Percentiles rank a stretch among this genome's conserved stretches.
Evolutionary conservation across 2,888 invertebrate species (phyloP).

Genomic region (Osedax fenrisi): DNA sequence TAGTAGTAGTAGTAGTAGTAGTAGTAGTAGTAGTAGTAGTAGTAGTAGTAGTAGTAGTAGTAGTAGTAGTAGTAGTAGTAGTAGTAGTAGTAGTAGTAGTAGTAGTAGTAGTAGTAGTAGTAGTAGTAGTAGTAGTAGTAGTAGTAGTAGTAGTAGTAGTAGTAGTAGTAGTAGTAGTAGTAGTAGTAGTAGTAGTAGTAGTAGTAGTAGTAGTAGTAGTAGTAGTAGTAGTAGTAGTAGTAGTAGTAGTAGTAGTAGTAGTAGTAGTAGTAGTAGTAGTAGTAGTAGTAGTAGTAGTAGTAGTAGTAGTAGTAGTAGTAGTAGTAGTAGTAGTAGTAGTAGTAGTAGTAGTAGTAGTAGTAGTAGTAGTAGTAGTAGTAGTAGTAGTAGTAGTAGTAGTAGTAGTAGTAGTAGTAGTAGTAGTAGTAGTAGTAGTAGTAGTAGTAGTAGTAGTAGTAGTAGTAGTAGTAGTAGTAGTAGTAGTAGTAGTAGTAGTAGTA

Average conservation of each 20-base stretch:
- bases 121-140: slow-evolving; percentile 15
- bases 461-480: not conserved
- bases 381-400: slow-evolving; percentile 1
- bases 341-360: slow-evolving; percentile 10
- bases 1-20: slow-evolving; percentile 16
- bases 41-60: not conserved
- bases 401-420: slow-evolving; percentile 13
- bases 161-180: slow-evolving; percentile 7
- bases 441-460: not conserved
- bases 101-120: slow-evolving; percentile 14
- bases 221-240: not conserved
- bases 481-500: slow-evolving; percentile 19
- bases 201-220: not conserved
- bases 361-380: not conserved
- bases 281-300: slow-evolving; percentile 16
- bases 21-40: slow-evolving; percentile 11
- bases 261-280: slow-evolving; percentile 12
- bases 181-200: not conserved
- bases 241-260: not conserved
- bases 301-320: not conserved
- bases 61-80: slow-evolving; percentile 19
- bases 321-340: slow-evolving; percentile 13
- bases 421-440: not conserved
- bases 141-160: slow-evolving; percentile 21
- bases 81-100: slow-evolving; percentile 19